Base-by-base conservation (phyloP, 2,888 invertebrate genomes). In the Acronicta aceris region DNA sequence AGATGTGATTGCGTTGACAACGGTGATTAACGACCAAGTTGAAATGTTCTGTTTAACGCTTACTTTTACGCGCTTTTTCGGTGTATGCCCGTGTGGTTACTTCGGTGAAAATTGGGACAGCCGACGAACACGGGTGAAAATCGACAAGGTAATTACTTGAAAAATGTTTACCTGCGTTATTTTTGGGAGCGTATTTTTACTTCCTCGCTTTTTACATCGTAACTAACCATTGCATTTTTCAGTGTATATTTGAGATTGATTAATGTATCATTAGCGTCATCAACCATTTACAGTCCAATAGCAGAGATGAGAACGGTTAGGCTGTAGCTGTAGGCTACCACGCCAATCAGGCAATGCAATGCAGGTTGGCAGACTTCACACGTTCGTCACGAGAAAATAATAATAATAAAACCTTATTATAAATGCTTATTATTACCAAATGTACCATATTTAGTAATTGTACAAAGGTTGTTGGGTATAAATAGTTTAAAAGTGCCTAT, bases 1-100 rank as follows among this genome's bases (percentile, higher is more conserved):
- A 71, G 64, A 75, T 71, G 76, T 68, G 64, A 74, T 74, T 67
- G 71, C 68, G 76, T 56, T 71, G 72, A 67, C 71, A 74, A 52
- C 65, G 40, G 64, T 71, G 74, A 71, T 76, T 71, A 75, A 74
- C 64, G 74, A 67, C 36, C 46, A 56, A 56, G 63, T 57, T 54
- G 58, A 71, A 75, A 71, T 58, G 61, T 64, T 57, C 56, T 74
- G 76, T 74, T 75, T 75, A 75, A 71, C 64, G 64, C 76, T 65
- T 67, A 67, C 76, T 58, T 72, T 70, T 58, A 70, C 57, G 47
- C 67, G 45, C 52, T 71, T 71, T 67, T 61, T 45, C 53, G 56
- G 41, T 45, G 40, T 56, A 66, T 57, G 50, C 15, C 15, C 25
- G 42, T 60, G 51, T 48, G 61, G 60, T 53, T 66, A 47, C 46